These are phyloP conservation scores for Craniophora ligustri DNA, from an alignment of 2,888 invertebrate species.

Conservation along the genomic window DNA sequence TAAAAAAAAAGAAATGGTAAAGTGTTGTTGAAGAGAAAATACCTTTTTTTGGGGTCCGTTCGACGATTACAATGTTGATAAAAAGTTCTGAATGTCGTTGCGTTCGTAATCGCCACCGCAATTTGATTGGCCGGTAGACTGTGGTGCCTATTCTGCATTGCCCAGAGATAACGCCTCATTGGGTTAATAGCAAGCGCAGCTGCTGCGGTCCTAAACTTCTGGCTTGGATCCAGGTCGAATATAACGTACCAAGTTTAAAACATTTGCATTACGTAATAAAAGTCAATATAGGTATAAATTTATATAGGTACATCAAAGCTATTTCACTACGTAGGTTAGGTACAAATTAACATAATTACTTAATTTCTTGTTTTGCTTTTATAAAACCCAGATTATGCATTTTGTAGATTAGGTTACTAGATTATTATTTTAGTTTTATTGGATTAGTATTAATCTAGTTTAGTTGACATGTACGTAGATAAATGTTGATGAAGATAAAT, in stretches of 20 bases:
- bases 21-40: slow-evolving; percentile 43
- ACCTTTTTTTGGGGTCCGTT: slow-evolving; percentile 28
- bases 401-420: too few species aligned
- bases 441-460: too few species aligned
- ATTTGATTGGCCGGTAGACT: slow-evolving; percentile 7
- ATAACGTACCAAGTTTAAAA: background rate
- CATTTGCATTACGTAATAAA: background rate
- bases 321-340: too few species aligned
- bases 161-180: background rate
- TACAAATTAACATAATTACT: too few species aligned
- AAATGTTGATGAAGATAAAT: too few species aligned
- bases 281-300: background rate
- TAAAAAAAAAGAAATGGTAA: slow-evolving; percentile 41
- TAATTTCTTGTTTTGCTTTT: too few species aligned
- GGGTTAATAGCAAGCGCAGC: background rate
- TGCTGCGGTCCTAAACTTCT: slow-evolving; percentile 14
- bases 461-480: too few species aligned
- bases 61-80: slow-evolving; percentile 30
- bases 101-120: slow-evolving; percentile 15
- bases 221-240: slow-evolving; percentile 23
- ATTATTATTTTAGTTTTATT: too few species aligned
- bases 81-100: slow-evolving; percentile 30
- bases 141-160: background rate
- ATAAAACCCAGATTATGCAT: too few species aligned
- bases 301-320: too few species aligned